phyloP scores from a whole-genome alignment of 2,888 invertebrate species.

The Hecatera dysodea region DNA sequence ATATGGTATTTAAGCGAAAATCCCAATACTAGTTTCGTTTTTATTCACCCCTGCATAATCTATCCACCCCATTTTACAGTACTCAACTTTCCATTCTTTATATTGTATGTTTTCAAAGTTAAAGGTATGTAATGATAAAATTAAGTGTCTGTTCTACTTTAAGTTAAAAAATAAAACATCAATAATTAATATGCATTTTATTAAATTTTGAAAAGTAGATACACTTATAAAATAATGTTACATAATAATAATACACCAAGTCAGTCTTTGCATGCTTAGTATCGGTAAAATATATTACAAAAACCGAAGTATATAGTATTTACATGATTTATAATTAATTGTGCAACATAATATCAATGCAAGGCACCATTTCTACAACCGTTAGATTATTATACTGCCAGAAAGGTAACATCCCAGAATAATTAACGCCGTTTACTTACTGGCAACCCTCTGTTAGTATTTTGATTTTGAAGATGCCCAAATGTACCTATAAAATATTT shows the following conservation, averaged over 20 bases:
- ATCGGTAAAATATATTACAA: conserved; percentile 84
- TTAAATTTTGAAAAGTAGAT: conserved; percentile 82
- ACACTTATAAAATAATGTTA: conserved; percentile 83
- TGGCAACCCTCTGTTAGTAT: conserved; percentile 1
- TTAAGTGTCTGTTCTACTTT: conserved; percentile 3
- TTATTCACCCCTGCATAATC: too few relatives aligned
- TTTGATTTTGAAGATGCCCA: conserved; percentile 26
- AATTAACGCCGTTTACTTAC: conserved; percentile 12
- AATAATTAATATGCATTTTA: conserved; percentile 79
- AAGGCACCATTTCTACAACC: conserved; percentile 62
- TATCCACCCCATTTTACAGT: too few relatives aligned
- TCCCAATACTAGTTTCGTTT: too few relatives aligned
- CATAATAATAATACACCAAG: conserved; percentile 86
- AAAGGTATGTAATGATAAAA: not conserved
- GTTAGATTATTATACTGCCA: conserved; percentile 62
- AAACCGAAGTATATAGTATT: conserved; percentile 68
- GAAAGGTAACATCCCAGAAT: conserved; percentile 52
- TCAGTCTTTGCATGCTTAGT: conserved; percentile 91
- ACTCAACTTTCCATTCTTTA: too few relatives aligned
- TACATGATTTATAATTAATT: conserved; percentile 61
- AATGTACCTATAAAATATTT: conserved; percentile 5
- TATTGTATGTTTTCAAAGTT: too few relatives aligned
- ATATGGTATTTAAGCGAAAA: too few relatives aligned
- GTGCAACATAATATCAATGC: conserved; percentile 68
- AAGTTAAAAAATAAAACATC: conserved; percentile 56